Conservation (phyloP, 2,113 vertebrate species). For the Chionomys nivalis region DNA sequence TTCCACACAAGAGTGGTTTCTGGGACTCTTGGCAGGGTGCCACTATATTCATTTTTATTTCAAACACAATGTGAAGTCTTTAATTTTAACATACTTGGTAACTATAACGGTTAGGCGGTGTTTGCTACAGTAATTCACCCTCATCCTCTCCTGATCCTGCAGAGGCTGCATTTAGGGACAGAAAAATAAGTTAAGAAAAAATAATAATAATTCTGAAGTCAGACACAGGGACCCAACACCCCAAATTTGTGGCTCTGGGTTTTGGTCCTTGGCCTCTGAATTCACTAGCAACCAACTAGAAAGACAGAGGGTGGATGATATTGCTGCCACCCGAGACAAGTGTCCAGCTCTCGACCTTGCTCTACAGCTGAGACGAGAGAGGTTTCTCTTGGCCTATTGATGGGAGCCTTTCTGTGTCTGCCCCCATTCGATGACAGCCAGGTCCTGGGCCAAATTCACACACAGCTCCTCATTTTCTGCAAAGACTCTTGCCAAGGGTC, state of each 20-base stretch:
- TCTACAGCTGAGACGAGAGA: background rate
- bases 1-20: constrained; percentile 84
- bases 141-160: constrained; percentile 60
- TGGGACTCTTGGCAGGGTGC: constrained; percentile 85
- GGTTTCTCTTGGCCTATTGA: background rate
- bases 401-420: background rate
- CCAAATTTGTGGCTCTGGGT: background rate
- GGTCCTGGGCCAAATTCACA: background rate
- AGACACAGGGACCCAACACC: accelerated
- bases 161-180: constrained; percentile 50
- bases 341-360: no score
- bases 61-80: constrained; percentile 85
- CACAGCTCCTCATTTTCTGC: background rate
- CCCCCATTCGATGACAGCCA: background rate
- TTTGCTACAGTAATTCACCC: constrained; percentile 75
- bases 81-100: constrained; percentile 82
- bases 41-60: constrained; percentile 86
- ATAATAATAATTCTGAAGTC: background rate
- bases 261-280: background rate
- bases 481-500: background rate
- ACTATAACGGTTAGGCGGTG: constrained; percentile 75
- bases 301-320: background rate
- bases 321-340: accelerated
- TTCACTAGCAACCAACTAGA: background rate
- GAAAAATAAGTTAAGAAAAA: constrained; percentile 50